Evolutionary conservation across 2,797 vertebrate genomes (phyloP), one percentile per base, ranked within the genome.

Genomic region (Trematomus bernacchii): DNA sequence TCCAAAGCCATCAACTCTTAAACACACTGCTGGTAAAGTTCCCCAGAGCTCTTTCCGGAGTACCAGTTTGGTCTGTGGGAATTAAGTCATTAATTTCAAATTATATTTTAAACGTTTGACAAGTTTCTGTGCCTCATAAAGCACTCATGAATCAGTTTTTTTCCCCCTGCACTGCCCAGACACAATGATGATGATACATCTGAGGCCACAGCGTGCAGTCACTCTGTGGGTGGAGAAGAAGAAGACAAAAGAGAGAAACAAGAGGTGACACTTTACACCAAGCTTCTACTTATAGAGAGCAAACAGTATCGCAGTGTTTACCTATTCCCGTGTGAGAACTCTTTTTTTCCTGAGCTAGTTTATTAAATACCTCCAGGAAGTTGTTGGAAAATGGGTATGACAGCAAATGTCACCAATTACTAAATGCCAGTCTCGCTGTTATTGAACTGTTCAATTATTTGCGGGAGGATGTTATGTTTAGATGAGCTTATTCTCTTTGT

Each of bases 201-300:
- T 69, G 19, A 48, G 71, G 30, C 71, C 37, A 69, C 63, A 72
- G 77, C 71, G 71, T 19, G 47, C 67, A 74, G 71, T 65, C 37
- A 58, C 58, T 77, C 44, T 60, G 85, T 87, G 80, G 76, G 77
- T 79, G 73, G 78, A 87, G 83, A 77, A 67, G 52, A 18, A 75
- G 71, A 21, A 79, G 71, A 83, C 86, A 73, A 87, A 85, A 82
- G 71, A 74, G 63, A 64, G 40, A 81, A 80, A 81, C 57, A 83
- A 59, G 74, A 84, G 55, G 33, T 78, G 80, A 86, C 74, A 87
- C 74, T 72, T 74, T 9, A 78, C 65, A 74, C 70, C 77, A 84
- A 77, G 48, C 68, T 55, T 86, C 70, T 71, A 87, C 82, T 82
- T 79, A 71, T 42, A 59, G 50, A 51, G 50, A 62, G 67, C 73